A percentile compares a stretch with the other conserved stretches of the same genome.
phyloP scores from a whole-genome alignment of 2,888 invertebrate genomes.

The Pemphredon lugubris region DNA sequence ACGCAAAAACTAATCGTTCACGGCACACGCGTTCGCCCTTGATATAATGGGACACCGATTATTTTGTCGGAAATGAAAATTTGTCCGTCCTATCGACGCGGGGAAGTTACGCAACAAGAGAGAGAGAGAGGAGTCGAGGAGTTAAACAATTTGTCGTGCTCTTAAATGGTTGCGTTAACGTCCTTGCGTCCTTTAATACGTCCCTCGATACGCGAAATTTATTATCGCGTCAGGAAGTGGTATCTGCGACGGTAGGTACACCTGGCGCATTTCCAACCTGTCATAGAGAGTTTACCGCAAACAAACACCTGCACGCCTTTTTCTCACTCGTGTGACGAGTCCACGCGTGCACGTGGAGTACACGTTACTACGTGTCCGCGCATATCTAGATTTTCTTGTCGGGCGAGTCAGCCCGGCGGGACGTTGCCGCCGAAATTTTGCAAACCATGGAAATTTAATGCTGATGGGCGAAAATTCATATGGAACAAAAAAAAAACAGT shows the following conservation, averaged over 20 bases:
- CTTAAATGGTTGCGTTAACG: no score
- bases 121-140: no score
- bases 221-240: constrained; percentile 58
- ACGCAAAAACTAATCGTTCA: no score
- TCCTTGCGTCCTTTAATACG: constrained; percentile 43
- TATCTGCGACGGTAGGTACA: constrained; percentile 40
- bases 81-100: constrained; percentile 24
- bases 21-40: constrained; percentile 12
- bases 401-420: no score
- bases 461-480: no score
- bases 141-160: neutral
- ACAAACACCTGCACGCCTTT: constrained; percentile 34
- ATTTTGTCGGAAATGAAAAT: constrained; percentile 40
- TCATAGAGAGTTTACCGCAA: constrained; percentile 52
- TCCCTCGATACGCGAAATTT: constrained; percentile 45
- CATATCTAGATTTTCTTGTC: no score
- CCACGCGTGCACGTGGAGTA: no score
- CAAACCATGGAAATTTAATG: no score
- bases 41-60: constrained; percentile 47
- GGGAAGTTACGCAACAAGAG: constrained; percentile 29
- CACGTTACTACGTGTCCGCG: no score
- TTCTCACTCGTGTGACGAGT: no score
- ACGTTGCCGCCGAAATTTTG: no score
- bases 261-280: constrained; percentile 60
- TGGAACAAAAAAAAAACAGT: no score